Conservation (phyloP, 92 coral and sea anemone species). For the Nematostella vectensis region DNA sequence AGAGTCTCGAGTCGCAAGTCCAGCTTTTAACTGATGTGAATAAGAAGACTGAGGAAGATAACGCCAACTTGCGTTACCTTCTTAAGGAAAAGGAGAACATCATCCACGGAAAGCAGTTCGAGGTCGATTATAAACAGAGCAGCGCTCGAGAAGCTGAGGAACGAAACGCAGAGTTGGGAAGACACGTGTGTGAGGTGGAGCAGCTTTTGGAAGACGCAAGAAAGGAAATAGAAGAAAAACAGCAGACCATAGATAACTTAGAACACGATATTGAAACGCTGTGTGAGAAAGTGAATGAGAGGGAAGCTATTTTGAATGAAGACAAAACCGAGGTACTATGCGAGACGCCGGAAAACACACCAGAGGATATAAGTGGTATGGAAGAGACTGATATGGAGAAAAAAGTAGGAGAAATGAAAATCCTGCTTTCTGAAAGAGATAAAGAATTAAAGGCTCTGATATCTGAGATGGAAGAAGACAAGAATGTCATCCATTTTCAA, state of each 20-base stretch:
- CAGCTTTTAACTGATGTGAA: conserved; percentile 26
- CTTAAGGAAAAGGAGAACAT: conserved; percentile 32
- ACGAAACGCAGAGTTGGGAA: conserved; percentile 19
- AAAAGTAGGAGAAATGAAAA: conserved; percentile 14
- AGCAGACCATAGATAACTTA: conserved; percentile 9
- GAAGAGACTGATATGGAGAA: conserved; percentile 3
- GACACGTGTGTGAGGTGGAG: conserved; percentile 21
- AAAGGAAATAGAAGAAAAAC: conserved; percentile 11
- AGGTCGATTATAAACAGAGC: conserved; percentile 16
- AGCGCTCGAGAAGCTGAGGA: conserved; percentile 17
- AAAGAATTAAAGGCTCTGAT: conserved; percentile 2
- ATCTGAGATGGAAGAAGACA: conserved; percentile 17
- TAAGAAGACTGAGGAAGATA: conserved; percentile 32
- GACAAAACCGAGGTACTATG: conserved; percentile 17
- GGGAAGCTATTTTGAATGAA: conserved; percentile 12
- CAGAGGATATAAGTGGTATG: conserved; percentile 8
- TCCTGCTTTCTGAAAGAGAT: too few species aligned
- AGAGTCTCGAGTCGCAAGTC: conserved; percentile 34
- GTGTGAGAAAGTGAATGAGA: conserved; percentile 2
- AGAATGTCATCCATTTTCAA: conserved; percentile 17
- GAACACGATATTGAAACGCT: conserved; percentile 13
- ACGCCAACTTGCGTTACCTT: conserved; percentile 19
- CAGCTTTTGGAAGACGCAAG: conserved; percentile 11
- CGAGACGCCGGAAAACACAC: conserved; percentile 16
- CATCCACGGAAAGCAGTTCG: conserved; percentile 23